Percentiles rank a stretch among this genome's conserved stretches.
phyloP scores from a whole-genome alignment of 1,140 invertebrate genomes.

The Colletes gigas region DNA sequence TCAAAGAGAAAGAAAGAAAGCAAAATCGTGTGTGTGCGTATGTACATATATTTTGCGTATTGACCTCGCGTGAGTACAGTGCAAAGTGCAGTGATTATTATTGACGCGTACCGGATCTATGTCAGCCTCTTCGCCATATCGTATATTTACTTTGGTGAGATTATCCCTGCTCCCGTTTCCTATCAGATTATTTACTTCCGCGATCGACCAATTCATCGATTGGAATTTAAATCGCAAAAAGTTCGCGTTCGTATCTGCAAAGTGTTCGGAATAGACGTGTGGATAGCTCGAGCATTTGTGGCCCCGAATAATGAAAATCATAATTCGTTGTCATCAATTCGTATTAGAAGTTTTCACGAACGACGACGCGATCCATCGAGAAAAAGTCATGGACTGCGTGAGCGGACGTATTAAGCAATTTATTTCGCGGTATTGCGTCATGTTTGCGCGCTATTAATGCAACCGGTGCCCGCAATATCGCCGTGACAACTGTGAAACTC shows the following conservation, averaged over 20 bases:
- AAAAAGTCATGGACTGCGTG: conserved; percentile 4
- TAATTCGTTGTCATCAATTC: neutral
- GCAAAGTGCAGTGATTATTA: conserved; percentile 68
- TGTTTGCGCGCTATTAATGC: conserved; percentile 61
- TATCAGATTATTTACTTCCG: conserved; percentile 16
- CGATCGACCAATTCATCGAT: neutral
- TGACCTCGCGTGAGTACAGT: conserved; percentile 47
- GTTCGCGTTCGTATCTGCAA: neutral
- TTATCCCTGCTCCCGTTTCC: conserved; percentile 6
- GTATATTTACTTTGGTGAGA: conserved; percentile 42
- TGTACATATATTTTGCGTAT: conserved; percentile 27
- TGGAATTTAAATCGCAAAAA: neutral
- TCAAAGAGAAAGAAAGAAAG: too few species aligned
- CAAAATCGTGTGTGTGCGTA: neutral
- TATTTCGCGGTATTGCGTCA: conserved; percentile 69
- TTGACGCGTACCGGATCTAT: conserved; percentile 44
- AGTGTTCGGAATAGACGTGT: neutral
- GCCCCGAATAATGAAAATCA: neutral
- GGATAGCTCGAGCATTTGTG: neutral
- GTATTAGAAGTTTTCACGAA: neutral
- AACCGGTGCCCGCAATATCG: conserved; percentile 61
- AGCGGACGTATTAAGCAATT: conserved; percentile 58
- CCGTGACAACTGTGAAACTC: conserved; percentile 59
- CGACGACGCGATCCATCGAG: conserved; percentile 4
- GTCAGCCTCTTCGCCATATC: conserved; percentile 30